Conservation (phyloP, 2,888 invertebrate species). For the Nomada ferruginata region DNA sequence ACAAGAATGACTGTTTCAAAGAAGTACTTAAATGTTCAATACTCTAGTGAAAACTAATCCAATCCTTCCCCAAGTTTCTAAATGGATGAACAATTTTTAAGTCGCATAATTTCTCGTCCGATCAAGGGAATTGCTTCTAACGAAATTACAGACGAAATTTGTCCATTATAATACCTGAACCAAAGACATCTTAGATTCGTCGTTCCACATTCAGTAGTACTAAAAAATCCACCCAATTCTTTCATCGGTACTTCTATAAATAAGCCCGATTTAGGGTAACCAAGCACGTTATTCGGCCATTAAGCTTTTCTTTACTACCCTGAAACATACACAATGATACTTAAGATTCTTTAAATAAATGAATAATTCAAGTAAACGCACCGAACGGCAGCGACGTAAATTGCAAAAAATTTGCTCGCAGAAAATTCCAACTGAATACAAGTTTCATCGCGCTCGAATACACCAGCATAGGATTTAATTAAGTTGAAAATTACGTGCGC, state of each 20-base stretch:
- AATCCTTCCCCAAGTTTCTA: too few species aligned
- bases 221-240: background rate
- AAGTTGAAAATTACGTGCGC: background rate
- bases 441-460: background rate
- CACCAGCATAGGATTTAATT: too few species aligned
- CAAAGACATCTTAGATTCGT: background rate
- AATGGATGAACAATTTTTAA: too few species aligned
- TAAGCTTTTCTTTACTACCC: background rate
- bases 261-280: background rate
- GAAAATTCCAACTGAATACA: background rate
- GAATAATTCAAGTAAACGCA: too few species aligned
- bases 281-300: background rate
- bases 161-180: background rate
- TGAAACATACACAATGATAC: too few species aligned
- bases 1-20: too few species aligned
- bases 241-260: background rate
- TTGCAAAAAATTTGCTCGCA: too few species aligned
- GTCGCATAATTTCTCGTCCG: background rate
- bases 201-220: too few species aligned
- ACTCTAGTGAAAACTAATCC: too few species aligned
- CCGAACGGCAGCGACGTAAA: too few species aligned
- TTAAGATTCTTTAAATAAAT: too few species aligned
- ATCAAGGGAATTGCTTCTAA: background rate
- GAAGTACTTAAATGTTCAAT: too few species aligned
- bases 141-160: background rate